These are phyloP conservation scores for Gymnarchus niloticus DNA, from an alignment of 2,113 vertebrate genomes.

Conservation along the genomic window DNA sequence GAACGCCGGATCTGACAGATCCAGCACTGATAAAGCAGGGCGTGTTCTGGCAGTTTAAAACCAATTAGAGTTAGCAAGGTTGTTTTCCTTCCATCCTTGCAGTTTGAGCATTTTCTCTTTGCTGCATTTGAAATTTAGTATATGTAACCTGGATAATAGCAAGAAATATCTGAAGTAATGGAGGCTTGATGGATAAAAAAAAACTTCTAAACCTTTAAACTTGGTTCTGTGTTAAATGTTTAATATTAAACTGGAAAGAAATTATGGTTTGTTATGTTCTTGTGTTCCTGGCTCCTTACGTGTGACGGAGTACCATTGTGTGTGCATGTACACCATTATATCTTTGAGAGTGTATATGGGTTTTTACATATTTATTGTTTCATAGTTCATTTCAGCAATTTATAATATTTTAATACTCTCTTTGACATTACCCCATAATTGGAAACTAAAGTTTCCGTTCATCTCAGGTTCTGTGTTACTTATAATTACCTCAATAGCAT, in stretches of 20 bases:
- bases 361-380: neutral
- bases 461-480: neutral
- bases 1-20: neutral
- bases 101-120: neutral
- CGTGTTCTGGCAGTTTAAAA: neutral
- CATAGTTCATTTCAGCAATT: neutral
- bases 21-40: neutral
- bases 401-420: neutral
- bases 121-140: neutral
- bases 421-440: neutral
- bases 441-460: neutral
- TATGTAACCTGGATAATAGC: neutral
- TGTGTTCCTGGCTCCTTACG: neutral
- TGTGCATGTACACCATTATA: no score
- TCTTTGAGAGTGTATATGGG: no score
- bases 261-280: neutral
- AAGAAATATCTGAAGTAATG: neutral
- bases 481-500: neutral
- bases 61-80: neutral
- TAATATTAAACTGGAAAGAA: neutral
- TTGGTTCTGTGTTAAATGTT: neutral
- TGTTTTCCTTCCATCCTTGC: neutral
- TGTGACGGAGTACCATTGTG: no score
- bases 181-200: neutral
- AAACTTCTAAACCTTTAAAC: neutral